A percentile compares a stretch with the other conserved stretches of the same genome.
Conservation (phyloP, 2,113 vertebrate species). For the Crotalus tigris region DNA sequence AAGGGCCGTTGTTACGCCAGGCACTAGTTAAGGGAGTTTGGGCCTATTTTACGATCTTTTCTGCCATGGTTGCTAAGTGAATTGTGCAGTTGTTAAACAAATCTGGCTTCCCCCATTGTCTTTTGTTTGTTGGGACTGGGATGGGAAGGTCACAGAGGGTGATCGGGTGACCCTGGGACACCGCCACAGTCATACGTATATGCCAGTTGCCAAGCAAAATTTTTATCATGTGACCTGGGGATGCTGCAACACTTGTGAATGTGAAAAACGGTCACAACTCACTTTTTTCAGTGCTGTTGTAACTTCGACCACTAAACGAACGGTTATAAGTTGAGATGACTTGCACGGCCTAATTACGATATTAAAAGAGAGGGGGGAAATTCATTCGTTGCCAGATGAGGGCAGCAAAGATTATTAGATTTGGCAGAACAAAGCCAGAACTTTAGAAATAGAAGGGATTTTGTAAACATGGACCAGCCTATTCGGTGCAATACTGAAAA, state of each 20-base stretch:
- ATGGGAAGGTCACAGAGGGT: neutral
- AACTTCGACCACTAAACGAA: neutral
- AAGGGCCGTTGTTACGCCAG: neutral
- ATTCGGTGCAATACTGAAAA: neutral
- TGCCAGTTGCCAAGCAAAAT: neutral
- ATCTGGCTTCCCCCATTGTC: neutral
- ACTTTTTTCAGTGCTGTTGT: neutral
- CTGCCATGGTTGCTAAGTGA: neutral
- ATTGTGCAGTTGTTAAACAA: neutral
- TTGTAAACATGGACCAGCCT: neutral
- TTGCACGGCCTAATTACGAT: neutral
- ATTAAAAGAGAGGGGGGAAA: no score
- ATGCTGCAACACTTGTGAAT: neutral
- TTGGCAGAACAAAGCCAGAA: neutral
- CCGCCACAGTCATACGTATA: neutral
- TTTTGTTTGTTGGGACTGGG: neutral
- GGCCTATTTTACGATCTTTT: neutral
- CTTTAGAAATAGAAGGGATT: neutral
- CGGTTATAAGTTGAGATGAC: neutral
- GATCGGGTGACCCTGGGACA: neutral
- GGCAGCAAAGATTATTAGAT: constrained; percentile 7
- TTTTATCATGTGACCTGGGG: neutral
- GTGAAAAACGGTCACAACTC: neutral
- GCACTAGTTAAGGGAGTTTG: neutral
- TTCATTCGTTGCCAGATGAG: fast-evolving